These are phyloP conservation scores for Euleptes europaea DNA, from an alignment of 2,113 vertebrate genomes.

Conservation along the genomic window DNA sequence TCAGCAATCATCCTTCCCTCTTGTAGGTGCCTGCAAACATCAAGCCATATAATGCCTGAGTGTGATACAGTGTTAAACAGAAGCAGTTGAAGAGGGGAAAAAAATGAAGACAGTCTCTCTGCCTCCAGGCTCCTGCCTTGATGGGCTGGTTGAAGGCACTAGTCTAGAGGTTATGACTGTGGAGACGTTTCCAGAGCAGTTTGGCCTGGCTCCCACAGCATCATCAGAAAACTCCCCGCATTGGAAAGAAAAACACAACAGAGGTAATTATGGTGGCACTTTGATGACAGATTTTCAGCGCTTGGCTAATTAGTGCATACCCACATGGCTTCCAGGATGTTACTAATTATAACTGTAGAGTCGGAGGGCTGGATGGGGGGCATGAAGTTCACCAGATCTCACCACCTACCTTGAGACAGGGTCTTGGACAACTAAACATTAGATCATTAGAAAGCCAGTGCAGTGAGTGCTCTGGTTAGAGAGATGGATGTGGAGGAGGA, in stretches of 20 bases:
- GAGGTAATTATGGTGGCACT: slow-evolving; percentile 1
- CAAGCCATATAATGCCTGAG: not conserved
- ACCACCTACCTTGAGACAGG: not conserved
- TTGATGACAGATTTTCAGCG: slow-evolving; percentile 9
- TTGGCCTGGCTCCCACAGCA: not conserved
- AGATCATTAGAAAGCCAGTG: no score
- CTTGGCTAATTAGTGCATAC: not conserved
- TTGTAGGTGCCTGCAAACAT: not conserved
- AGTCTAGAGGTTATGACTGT: not conserved
- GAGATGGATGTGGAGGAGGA: no score
- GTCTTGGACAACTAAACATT: not conserved
- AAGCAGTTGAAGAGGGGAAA: not conserved
- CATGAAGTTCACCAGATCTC: not conserved
- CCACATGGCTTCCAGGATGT: not conserved
- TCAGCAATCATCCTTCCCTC: not conserved
- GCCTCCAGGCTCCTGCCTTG: no score
- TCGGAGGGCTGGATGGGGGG: not conserved
- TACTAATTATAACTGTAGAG: not conserved
- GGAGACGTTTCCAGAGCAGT: not conserved
- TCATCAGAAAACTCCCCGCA: not conserved
- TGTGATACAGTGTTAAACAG: not conserved
- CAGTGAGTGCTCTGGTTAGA: no score
- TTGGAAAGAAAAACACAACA: not conserved
- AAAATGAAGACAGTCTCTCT: not conserved
- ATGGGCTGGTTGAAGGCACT: not conserved